Evolutionary conservation across 2,113 vertebrate species (phyloP), one percentile per base, ranked within the genome.

Genomic region (Poicephalus gulielmi): DNA sequence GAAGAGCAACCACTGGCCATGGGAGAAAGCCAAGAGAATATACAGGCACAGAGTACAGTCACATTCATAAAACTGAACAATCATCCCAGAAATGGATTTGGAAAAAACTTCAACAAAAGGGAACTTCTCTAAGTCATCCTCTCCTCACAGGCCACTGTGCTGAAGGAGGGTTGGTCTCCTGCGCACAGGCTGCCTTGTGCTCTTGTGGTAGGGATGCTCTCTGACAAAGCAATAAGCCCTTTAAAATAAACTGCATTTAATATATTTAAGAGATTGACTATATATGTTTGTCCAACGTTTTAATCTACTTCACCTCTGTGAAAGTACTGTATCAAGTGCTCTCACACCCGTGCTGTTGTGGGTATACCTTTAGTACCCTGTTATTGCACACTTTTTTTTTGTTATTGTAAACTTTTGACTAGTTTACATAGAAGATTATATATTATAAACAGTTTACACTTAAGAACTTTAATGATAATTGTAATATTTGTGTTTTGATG

Each of bases 141-240:
- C 25, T 68, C 30, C 35, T 62, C 73, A n/a, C 13, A 39, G 47
- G 20, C 7, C 4, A 1, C 20, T 31, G 64, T 7, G 8, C 55
- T 75, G 84, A 39, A 62, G 52, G 31, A 87, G 35, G 33, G 27
- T 14, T 71, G 25, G 7, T 75, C 17, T 71, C 49, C 73, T 39
- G 4, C 1, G 0, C 6, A 6, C 46, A 69, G 33, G 8, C 23
- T 88, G 49, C 44, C 28, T 2, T 13, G 31, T 1, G 4, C 17
- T 74, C 13, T 37, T 47, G 10, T 24, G n/a, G 46, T 17, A 47
- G 44, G 37, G 28, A 46, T 53, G 41, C 14, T 77, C 4, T 64
- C 43, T 31, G 13, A 39, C 10, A 52, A 37, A 63, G 14, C 5
- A 30, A 68, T n/a, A 43, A 47, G 9, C 27, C 11, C 9, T 70